Evolutionary conservation across 2,797 vertebrate genomes (phyloP), one percentile per base, ranked within the genome.

Genomic region (Sparidentex hasta): DNA sequence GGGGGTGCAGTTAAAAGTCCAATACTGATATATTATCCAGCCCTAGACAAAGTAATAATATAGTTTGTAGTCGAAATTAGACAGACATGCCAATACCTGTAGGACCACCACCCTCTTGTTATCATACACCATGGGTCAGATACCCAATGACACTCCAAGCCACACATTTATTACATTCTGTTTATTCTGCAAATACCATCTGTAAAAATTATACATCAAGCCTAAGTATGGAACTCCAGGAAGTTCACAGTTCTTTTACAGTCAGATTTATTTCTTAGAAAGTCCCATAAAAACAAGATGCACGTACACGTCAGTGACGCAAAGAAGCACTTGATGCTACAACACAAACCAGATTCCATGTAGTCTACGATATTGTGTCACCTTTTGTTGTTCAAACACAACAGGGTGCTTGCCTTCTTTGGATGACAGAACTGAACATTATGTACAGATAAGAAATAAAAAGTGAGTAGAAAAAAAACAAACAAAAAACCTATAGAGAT

Each of bases 181-280:
- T 95, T 95, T 95, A 95, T 96, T 96, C 90, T 94, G 94, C 93
- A 95, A 95, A 95, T 93, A 90, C 83, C 87, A 91, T 93, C 86
- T 93, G 94, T 95, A 95, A 95, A 96, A 95, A 95, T 92, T 88
- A 91, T 93, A 94, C 94, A 95, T 92, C 90, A 93, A 91, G 84
- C 90, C 89, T 90, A 92, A 85, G 80, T 90, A 90, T 86, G 88
- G 87, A 94, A 94, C 87, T 85, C 83, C 74, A 78, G 78, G 90
- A 93, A 92, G 88, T 88, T 90, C 89, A 84, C 72, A 89, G 83
- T 84, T 90, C 66, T 86, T 91, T 87, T 91, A 90, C 90, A 83
- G 88, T 88, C 85, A 88, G 82, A 90, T 91, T 78, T 84, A 75
- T 81, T 68, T 80, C 33, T 21, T 93, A 91, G 87, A 93, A 92